Evolutionary conservation across 2,113 vertebrate species (phyloP).

Genomic region (Rhynchomys soricoides): DNA sequence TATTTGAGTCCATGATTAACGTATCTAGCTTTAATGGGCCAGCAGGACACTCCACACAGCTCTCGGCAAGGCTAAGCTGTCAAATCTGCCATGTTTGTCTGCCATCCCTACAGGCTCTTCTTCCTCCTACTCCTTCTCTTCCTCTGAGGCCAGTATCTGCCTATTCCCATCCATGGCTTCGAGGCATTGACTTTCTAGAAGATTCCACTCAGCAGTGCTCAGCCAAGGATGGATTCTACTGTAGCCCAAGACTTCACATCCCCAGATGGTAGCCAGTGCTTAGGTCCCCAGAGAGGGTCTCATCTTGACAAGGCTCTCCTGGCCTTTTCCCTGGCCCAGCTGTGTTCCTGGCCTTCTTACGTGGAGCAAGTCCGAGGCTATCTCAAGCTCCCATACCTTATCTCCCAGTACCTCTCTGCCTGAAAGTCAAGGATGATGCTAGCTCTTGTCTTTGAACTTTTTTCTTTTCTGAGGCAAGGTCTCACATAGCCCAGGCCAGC

Average conservation of each 20-base stretch:
- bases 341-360: background rate
- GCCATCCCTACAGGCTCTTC: background rate
- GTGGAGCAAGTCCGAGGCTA: background rate
- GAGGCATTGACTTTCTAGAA: constrained; percentile 19
- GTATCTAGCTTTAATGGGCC: constrained; percentile 11
- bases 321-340: background rate
- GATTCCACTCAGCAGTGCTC: background rate
- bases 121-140: background rate
- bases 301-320: too few relatives aligned
- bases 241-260: background rate
- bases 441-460: background rate
- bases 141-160: background rate
- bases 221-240: background rate
- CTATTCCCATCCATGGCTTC: background rate
- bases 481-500: background rate
- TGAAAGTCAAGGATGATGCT: background rate
- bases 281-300: background rate
- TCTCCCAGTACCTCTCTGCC: background rate
- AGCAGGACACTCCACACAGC: constrained; percentile 54
- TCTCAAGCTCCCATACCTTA: too few relatives aligned
- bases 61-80: background rate
- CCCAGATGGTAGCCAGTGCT: background rate
- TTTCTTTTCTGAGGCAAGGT: background rate
- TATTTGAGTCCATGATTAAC: constrained; percentile 37
- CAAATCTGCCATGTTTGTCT: background rate